phyloP scores from a whole-genome alignment of 1,140 invertebrate species.

The Copidosoma floridanum region DNA sequence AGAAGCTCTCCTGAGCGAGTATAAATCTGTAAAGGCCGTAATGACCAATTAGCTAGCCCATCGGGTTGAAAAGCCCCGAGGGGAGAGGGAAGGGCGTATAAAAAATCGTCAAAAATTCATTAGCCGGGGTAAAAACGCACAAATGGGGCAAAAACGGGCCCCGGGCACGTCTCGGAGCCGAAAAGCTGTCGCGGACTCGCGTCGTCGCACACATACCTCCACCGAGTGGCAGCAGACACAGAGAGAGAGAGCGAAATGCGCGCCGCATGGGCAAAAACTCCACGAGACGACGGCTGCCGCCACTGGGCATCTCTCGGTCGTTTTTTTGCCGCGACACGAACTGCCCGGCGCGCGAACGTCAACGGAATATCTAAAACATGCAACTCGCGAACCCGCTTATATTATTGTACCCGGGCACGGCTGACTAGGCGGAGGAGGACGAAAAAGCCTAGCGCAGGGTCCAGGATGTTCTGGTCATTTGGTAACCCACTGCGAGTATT shows the following conservation, averaged over 20 bases:
- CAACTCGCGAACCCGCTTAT: slow-evolving; percentile 34
- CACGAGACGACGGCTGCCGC: slow-evolving; percentile 19
- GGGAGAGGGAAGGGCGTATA: too few species aligned
- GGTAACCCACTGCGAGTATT: too few species aligned
- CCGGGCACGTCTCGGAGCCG: slow-evolving; percentile 3
- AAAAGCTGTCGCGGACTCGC: slow-evolving; percentile 15
- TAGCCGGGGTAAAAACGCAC: not conserved
- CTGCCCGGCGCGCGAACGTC: slow-evolving; percentile 32
- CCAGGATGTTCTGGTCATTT: too few species aligned
- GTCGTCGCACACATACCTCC: slow-evolving; percentile 20
- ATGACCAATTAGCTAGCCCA: too few species aligned
- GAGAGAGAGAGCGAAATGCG: slow-evolving; percentile 3
- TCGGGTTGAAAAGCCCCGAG: too few species aligned
- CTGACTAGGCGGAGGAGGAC: not conserved
- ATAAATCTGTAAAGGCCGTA: too few species aligned
- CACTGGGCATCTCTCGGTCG: slow-evolving; percentile 1
- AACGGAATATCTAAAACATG: slow-evolving; percentile 56
- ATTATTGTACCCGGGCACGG: not conserved
- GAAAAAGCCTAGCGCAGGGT: not conserved
- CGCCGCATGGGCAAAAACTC: slow-evolving; percentile 6
- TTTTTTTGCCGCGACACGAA: slow-evolving; percentile 6
- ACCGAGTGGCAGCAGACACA: too few species aligned
- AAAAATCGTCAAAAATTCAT: slow-evolving; percentile 3
- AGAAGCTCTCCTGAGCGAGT: too few species aligned
- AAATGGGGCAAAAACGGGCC: slow-evolving; percentile 1